Base-by-base conservation (phyloP, 2,888 invertebrate species). In the Teleogryllus oceanicus region DNA sequence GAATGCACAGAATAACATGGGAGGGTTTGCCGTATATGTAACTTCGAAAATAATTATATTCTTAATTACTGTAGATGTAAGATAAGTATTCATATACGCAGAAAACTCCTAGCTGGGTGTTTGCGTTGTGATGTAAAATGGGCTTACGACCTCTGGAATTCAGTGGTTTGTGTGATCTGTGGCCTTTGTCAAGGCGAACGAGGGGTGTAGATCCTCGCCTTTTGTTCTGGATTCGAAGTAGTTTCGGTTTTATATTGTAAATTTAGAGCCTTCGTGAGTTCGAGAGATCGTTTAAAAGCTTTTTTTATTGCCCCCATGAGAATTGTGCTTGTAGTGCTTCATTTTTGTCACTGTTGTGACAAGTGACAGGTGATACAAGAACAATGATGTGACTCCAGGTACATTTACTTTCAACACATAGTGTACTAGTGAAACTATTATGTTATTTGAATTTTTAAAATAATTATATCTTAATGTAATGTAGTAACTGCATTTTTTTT, bases 291-390 rank as follows among this genome's bases (percentile, higher is more conserved):
- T n/a, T 62, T 62, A n/a, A 62, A 62, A 18, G 62, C n/a, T 8
- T 37, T 62, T 62, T 62, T 62, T 62, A 62, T 62, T n/a, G 62
- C 62, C 11, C n/a, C 62, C 11, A 62, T 62, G 13, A 13, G 62
- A 62, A 62, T 62, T 62, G 62, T 62, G 62, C 62, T 62, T n/a
- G 62, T 62, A 16, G 62, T 62, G 62, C 62, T 62, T 62, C 62
- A 62, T 62, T 62, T 62, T 62, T 62, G 62, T 62, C 62, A 62
- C 62, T 62, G 62, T 62, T 62, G 62, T 62, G 62, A 62, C 62
- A 62, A 62, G 62, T 62, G 62, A 62, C 62, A 62, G 62, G 62
- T 62, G 62, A 62, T 62, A 62, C 62, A 62, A 62, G 62, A 62
- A 62, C 62, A 62, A 62, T 62, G 62, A 62, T 62, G 62, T 62